A percentile compares a stretch with the other conserved stretches of the same genome.
These are phyloP conservation scores for Gastrophryne carolinensis DNA, from an alignment of 2,797 vertebrate species.

Conservation along the genomic window DNA sequence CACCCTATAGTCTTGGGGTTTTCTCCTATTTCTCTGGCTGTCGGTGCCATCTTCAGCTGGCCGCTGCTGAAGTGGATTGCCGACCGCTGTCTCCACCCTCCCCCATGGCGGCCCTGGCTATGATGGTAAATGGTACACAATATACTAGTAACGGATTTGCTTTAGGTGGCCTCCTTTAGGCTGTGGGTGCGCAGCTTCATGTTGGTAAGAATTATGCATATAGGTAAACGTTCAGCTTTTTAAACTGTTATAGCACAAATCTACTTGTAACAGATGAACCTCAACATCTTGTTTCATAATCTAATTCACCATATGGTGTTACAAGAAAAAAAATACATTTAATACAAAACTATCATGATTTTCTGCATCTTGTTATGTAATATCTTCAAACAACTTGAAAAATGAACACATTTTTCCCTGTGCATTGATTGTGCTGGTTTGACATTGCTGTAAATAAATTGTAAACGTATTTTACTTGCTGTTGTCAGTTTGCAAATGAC, in stretches of 20 bases:
- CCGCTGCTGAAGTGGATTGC: no score
- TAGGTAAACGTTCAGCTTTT: neutral
- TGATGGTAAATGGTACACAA: no score
- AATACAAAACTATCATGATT: conserved; percentile 7
- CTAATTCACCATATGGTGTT: conserved; percentile 17
- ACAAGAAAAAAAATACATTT: neutral
- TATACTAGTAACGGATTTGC: no score
- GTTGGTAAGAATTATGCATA: no score
- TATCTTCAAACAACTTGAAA: conserved; percentile 13
- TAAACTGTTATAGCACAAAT: neutral
- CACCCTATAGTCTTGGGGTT: no score
- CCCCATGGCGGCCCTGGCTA: no score
- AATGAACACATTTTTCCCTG: conserved; percentile 8
- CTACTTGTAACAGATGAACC: neutral
- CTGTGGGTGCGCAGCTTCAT: no score
- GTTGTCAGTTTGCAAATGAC: conserved; percentile 16
- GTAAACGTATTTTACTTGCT: conserved; percentile 25
- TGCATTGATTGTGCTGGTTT: conserved; percentile 33
- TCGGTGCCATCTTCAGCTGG: no score
- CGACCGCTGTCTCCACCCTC: no score
- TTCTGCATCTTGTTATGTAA: conserved; percentile 20
- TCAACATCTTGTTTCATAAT: conserved; percentile 28
- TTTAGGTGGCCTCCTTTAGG: no score
- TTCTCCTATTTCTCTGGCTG: no score
- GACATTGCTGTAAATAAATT: conserved; percentile 36